These are phyloP conservation scores for Rapana venosa DNA, from an alignment of 2,888 invertebrate species.

Conservation along the genomic window DNA sequence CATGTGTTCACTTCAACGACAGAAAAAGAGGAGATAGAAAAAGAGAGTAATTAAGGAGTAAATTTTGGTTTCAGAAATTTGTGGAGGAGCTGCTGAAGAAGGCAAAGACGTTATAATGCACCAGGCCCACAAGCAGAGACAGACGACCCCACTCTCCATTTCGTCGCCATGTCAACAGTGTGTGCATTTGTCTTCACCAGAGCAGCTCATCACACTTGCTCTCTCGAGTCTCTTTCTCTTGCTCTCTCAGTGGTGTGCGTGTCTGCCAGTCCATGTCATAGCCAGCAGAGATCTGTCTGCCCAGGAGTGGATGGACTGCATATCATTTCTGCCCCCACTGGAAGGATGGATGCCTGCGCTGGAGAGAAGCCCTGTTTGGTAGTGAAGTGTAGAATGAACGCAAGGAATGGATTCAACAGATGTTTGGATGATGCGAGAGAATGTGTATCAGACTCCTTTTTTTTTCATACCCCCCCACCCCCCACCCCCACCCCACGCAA, in stretches of 20 bases:
- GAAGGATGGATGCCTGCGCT: neutral
- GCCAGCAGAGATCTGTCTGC: constrained; percentile 17
- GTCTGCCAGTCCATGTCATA: neutral
- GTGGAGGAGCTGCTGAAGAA: constrained; percentile 63
- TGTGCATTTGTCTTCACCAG: constrained; percentile 25
- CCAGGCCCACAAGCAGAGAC: neutral
- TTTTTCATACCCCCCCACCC: no score
- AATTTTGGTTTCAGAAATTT: constrained; percentile 63
- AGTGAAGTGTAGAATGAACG: neutral
- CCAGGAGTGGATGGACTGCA: neutral
- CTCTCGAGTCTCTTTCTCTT: neutral
- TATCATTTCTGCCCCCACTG: neutral
- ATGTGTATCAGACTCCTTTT: neutral
- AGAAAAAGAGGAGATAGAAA: no score
- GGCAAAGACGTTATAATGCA: constrained; percentile 66
- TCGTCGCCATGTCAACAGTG: constrained; percentile 3
- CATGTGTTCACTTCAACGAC: no score
- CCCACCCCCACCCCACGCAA: neutral
- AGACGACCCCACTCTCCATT: constrained; percentile 5
- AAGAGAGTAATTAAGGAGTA: no score
- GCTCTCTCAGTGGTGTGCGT: neutral
- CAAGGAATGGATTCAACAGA: no score
- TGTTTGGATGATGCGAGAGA: neutral
- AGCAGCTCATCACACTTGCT: constrained; percentile 16
- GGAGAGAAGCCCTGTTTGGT: neutral